Percentiles rank a stretch among this genome's conserved stretches.
These are phyloP conservation scores for Dicrurus megarhynchus DNA, from an alignment of 2,113 vertebrate genomes.

Conservation along the genomic window DNA sequence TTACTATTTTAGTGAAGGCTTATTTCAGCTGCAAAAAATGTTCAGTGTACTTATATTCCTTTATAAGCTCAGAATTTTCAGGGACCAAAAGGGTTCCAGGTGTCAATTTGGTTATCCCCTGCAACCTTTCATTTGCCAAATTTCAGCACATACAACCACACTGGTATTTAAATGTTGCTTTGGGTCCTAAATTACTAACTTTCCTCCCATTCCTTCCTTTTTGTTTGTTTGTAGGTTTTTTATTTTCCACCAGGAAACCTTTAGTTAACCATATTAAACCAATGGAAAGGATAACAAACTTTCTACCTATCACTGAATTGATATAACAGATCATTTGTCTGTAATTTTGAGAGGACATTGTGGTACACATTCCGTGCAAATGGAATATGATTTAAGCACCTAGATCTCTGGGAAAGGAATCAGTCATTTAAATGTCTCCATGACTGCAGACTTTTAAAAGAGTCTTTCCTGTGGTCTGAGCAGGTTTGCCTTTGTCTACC, in stretches of 20 bases:
- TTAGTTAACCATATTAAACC: not conserved
- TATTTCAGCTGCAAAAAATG: not conserved
- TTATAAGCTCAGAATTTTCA: not conserved
- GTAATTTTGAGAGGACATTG: not conserved
- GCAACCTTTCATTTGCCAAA: not conserved
- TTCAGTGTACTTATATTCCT: not conserved
- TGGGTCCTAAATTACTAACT: not conserved
- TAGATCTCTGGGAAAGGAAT: not conserved
- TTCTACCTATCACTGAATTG: not conserved
- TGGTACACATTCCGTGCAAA: not conserved
- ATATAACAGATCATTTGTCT: not conserved
- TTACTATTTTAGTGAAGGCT: not conserved
- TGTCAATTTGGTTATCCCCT: not conserved
- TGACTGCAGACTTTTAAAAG: constrained; percentile 5
- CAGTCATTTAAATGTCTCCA: constrained; percentile 37
- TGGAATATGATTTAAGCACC: not conserved
- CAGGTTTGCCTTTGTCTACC: not conserved
- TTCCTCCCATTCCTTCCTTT: not conserved
- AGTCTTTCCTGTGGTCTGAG: not conserved
- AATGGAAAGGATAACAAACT: not conserved
- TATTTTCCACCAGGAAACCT: not conserved
- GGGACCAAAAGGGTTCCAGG: not conserved
- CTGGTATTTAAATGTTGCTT: not conserved
- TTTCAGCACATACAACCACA: not conserved
- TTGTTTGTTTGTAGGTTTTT: not conserved